phyloP scores from a whole-genome alignment of 2,113 vertebrate species.

The Brachyhypopomus gauderio region DNA sequence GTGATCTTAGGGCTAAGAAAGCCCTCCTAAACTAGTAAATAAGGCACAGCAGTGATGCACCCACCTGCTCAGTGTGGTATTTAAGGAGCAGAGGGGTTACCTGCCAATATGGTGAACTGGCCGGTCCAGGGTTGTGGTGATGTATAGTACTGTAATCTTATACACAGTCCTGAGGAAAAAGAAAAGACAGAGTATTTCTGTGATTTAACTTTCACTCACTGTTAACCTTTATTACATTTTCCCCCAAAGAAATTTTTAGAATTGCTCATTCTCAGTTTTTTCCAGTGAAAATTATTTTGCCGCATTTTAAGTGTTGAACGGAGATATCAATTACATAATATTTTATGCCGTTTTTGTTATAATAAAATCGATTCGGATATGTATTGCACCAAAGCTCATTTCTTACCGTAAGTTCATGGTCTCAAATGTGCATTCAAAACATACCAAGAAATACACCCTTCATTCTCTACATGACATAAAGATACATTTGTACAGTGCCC shows the following conservation, averaged over 20 bases:
- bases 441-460: background rate
- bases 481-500: background rate
- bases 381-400: background rate
- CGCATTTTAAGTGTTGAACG: too few species aligned
- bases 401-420: background rate
- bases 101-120: background rate
- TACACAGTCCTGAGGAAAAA: background rate
- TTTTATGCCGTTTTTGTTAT: too few species aligned
- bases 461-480: background rate
- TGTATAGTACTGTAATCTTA: background rate
- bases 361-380: too few species aligned
- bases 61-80: background rate
- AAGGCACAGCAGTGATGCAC: constrained; percentile 9
- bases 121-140: background rate
- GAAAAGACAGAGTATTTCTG: background rate
- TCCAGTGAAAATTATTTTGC: too few species aligned
- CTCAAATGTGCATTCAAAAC: background rate
- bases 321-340: too few species aligned
- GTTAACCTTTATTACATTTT: background rate
- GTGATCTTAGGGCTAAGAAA: constrained; percentile 27
- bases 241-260: too few species aligned
- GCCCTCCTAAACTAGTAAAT: constrained; percentile 14
- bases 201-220: background rate
- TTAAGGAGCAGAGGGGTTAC: background rate
- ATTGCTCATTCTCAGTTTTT: too few species aligned